These are phyloP conservation scores for Liodrosophila aerea DNA, from an alignment of 2,888 invertebrate species.

Conservation along the genomic window DNA sequence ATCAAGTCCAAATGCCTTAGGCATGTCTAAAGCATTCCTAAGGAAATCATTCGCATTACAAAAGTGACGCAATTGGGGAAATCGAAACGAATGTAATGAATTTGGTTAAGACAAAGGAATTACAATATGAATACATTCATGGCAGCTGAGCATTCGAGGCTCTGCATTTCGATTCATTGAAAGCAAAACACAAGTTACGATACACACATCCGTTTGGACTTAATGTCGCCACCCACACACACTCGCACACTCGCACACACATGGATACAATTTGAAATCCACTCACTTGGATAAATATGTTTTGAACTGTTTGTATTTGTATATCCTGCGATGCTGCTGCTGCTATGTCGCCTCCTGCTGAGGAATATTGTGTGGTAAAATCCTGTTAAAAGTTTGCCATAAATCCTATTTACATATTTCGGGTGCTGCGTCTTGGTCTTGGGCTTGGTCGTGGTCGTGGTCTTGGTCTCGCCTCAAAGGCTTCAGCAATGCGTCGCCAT, in stretches of 20 bases:
- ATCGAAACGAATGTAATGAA: too few species aligned
- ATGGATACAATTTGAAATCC: constrained; percentile 36
- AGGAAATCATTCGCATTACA: too few species aligned
- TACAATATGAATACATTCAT: background rate
- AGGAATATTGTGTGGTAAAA: constrained; percentile 47
- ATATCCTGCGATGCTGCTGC: constrained; percentile 21
- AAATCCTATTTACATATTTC: constrained; percentile 76
- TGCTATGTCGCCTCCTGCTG: constrained; percentile 15
- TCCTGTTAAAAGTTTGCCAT: constrained; percentile 74
- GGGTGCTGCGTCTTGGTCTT: constrained; percentile 20
- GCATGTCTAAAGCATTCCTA: too few species aligned
- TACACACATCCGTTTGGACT: constrained; percentile 30
- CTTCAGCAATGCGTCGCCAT: constrained; percentile 3
- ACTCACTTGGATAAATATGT: constrained; percentile 74
- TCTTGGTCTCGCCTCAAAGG: constrained; percentile 7
- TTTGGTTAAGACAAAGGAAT: background rate
- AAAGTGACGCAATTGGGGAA: too few species aligned
- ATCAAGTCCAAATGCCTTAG: too few species aligned
- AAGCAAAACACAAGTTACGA: constrained; percentile 29
- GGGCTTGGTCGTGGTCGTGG: too few species aligned
- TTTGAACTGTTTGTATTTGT: constrained; percentile 52
- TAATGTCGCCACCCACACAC: constrained; percentile 30
- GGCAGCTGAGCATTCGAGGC: background rate
- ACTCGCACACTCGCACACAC: constrained; percentile 4
- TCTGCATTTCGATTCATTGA: too few species aligned